Evolutionary conservation across 2,113 vertebrate species (phyloP).

Genomic region (Entomyzon cyanotis): DNA sequence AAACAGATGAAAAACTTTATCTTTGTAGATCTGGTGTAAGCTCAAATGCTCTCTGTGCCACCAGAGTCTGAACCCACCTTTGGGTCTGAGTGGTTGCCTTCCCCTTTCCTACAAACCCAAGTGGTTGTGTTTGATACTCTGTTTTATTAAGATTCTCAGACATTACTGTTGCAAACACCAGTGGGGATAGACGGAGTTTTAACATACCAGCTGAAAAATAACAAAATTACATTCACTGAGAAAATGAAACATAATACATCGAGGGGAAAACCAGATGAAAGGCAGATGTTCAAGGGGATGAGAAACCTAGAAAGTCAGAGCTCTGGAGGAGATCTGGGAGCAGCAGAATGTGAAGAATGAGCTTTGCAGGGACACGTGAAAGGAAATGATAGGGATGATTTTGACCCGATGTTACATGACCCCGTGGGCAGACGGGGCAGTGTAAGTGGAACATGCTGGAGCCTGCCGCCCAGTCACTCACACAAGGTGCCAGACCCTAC

Average conservation of each 20-base stretch:
- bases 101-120: neutral
- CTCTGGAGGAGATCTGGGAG: neutral
- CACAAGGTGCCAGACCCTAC: neutral
- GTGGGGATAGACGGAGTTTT: neutral
- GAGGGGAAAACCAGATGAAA: neutral
- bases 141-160: neutral
- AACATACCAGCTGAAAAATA: neutral
- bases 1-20: neutral
- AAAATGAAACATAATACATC: neutral
- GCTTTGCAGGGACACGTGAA: fast-evolving
- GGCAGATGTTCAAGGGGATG: neutral
- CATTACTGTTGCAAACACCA: neutral
- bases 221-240: neutral
- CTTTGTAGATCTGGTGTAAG: neutral
- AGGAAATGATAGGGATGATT: neutral
- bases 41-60: neutral
- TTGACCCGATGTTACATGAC: neutral
- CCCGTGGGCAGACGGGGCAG: fast-evolving
- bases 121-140: neutral
- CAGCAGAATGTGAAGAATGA: neutral
- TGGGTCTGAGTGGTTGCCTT: fast-evolving
- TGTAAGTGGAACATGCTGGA: neutral
- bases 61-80: neutral
- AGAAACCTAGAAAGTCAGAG: neutral
- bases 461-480: fast-evolving